Evolutionary conservation across 92 coral and sea anemone genomes (phyloP).

Genomic region (Siderastrea siderea): DNA sequence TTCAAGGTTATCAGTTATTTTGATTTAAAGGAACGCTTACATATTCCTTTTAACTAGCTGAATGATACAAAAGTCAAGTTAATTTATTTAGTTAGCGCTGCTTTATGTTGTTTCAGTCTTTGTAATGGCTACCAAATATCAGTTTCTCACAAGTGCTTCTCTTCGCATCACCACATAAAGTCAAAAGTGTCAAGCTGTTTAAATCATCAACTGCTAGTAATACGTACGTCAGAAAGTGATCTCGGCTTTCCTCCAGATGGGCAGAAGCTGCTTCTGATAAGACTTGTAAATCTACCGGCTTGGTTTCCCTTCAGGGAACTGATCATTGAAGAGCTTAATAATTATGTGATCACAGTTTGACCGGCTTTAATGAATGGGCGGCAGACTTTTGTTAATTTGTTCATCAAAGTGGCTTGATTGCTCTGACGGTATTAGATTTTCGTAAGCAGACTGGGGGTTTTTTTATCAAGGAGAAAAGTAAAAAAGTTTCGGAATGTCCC

Average conservation of each 20-base stretch:
- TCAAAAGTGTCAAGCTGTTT: constrained; percentile 5
- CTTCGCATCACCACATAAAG: neutral
- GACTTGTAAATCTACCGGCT: neutral
- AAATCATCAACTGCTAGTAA: neutral
- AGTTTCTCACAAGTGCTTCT: neutral
- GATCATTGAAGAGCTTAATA: too few relatives aligned
- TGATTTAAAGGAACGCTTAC: neutral
- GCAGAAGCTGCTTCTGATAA: constrained; percentile 16
- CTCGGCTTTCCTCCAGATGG: constrained; percentile 13
- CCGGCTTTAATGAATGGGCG: too few relatives aligned
- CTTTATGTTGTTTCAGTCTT: constrained; percentile 13
- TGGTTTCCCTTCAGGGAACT: neutral
- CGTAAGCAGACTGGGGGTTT: too few relatives aligned
- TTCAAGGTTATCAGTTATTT: neutral
- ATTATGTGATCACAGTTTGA: too few relatives aligned
- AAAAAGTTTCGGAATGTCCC: too few relatives aligned
- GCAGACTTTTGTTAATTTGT: too few relatives aligned
- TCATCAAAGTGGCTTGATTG: too few relatives aligned
- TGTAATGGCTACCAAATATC: too few relatives aligned
- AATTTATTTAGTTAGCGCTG: constrained; percentile 6
- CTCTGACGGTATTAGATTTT: too few relatives aligned
- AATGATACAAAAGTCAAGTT: neutral
- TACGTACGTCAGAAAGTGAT: neutral
- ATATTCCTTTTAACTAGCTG: too few relatives aligned
- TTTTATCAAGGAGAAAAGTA: too few relatives aligned